phyloP scores from a whole-genome alignment of 1,140 invertebrate species.

The Luehdorfia chinensis region DNA sequence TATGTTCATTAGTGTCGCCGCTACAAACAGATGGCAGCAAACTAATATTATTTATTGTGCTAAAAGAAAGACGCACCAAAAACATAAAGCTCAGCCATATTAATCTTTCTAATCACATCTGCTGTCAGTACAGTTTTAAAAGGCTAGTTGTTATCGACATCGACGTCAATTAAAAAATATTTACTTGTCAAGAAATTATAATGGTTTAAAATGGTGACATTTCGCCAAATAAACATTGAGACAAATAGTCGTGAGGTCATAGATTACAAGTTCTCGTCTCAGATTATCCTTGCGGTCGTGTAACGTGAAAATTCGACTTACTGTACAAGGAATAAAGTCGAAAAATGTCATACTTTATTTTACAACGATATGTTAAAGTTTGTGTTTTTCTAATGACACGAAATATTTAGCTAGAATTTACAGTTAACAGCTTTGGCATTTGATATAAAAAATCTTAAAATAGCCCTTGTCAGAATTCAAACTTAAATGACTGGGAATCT shows the following conservation, averaged over 20 bases:
- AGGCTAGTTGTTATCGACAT: no score
- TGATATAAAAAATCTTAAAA: constrained; percentile 20
- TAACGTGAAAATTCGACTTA: constrained; percentile 16
- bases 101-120: no score
- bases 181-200: constrained; percentile 31
- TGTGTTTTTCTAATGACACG: constrained; percentile 34
- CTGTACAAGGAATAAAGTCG: not conserved
- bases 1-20: no score
- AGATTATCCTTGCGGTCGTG: no score
- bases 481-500: constrained; percentile 1
- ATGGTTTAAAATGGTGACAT: constrained; percentile 40
- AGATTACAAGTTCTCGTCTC: constrained; percentile 26
- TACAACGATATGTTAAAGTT: constrained; percentile 9
- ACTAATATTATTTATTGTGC: no score
- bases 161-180: no score
- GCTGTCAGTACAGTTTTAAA: no score
- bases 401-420: constrained; percentile 52
- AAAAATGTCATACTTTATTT: not conserved
- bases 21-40: no score
- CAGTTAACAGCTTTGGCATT: constrained; percentile 39
- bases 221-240: constrained; percentile 49
- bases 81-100: no score
- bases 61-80: no score
- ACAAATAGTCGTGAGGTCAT: constrained; percentile 45
- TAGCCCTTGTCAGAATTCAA: constrained; percentile 18